Conservation (phyloP, 2,113 vertebrate species). For the Grammomys surdaster region DNA sequence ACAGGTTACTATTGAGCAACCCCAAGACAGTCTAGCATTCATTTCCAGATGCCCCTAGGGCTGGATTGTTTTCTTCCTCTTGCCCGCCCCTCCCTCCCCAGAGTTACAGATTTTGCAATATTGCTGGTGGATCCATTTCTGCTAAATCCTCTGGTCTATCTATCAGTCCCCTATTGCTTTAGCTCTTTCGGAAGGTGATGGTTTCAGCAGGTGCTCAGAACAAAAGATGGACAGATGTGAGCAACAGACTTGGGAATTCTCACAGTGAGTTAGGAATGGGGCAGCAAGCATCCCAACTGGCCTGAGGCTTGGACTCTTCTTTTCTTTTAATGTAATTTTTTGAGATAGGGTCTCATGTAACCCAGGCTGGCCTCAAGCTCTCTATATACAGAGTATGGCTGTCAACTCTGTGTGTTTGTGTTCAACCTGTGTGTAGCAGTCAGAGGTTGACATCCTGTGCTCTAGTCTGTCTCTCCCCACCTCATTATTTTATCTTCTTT, state of each 20-base stretch:
- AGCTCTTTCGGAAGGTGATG: not conserved
- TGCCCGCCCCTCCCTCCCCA: constrained; percentile 23
- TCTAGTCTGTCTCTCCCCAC: not conserved
- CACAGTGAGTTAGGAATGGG: not conserved
- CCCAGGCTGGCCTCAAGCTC: not conserved
- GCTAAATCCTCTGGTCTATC: not conserved
- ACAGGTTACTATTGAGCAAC: constrained; percentile 72
- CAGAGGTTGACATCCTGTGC: not conserved
- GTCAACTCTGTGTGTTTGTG: not conserved
- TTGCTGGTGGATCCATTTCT: not conserved
- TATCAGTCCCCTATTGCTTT: not conserved
- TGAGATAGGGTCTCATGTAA: not conserved
- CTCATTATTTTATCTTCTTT: not conserved
- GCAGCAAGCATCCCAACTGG: not conserved
- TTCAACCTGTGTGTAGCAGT: not conserved
- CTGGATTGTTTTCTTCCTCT: constrained; percentile 68
- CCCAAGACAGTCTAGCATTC: constrained; percentile 65
- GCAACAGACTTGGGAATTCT: not conserved
- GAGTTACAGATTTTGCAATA: constrained; percentile 73
- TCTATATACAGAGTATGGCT: not conserved
- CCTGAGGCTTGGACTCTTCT: not conserved
- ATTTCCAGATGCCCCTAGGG: constrained; percentile 78
- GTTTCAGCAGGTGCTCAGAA: not conserved
- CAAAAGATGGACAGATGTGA: not conserved
- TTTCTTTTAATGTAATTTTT: not conserved